These are phyloP conservation scores for Drosophila stalkeri DNA, from an alignment of 2,888 invertebrate species.

Conservation along the genomic window DNA sequence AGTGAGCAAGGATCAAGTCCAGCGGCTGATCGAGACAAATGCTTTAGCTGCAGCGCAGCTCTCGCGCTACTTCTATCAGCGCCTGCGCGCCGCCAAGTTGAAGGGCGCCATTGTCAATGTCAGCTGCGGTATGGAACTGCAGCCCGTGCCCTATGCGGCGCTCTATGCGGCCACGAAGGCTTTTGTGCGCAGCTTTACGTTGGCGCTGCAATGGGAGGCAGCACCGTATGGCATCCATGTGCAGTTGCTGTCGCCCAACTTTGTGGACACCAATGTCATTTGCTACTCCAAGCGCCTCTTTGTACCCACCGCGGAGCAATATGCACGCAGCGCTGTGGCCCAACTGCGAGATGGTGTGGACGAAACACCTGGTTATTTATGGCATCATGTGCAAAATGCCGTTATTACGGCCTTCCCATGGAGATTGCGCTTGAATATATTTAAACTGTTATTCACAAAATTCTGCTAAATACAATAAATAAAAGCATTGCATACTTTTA, in stretches of 20 bases:
- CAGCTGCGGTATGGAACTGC: constrained; percentile 93
- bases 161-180: constrained; percentile 95
- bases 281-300: constrained; percentile 89
- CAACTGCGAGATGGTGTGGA: constrained; percentile 93
- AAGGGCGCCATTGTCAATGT: constrained; percentile 95
- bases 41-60: constrained; percentile 93
- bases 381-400: constrained; percentile 92
- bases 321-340: constrained; percentile 90
- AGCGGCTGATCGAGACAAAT: constrained; percentile 94
- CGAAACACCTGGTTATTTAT: constrained; percentile 94
- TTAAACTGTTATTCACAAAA: constrained; percentile 32
- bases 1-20: constrained; percentile 88
- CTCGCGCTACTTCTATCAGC: constrained; percentile 90
- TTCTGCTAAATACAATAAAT: constrained; percentile 16
- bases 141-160: constrained; percentile 93
- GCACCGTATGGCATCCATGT: constrained; percentile 90
- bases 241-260: constrained; percentile 92
- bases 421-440: constrained; percentile 39
- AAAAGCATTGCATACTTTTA: constrained; percentile 23
- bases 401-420: constrained; percentile 33
- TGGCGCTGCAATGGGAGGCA: constrained; percentile 93
- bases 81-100: constrained; percentile 89
- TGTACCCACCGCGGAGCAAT: constrained; percentile 89
- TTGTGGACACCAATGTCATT: constrained; percentile 96
- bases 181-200: constrained; percentile 91